Base-by-base conservation (phyloP, 2,888 invertebrate genomes). In the Orthosia cruda region DNA sequence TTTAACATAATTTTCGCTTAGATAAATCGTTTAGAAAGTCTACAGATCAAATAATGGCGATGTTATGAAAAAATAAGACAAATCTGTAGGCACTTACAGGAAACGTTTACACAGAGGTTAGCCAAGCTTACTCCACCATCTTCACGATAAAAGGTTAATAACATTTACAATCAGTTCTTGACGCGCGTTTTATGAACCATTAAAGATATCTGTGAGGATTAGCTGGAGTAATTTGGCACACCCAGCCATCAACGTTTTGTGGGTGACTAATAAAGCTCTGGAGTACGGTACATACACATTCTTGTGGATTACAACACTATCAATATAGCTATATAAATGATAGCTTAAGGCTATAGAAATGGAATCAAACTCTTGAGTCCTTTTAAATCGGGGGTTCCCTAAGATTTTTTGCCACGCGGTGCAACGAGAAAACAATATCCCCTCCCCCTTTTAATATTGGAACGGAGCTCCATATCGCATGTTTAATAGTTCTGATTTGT, bases 131-230 rank as follows among this genome's bases (percentile, higher is more conserved):
- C 61, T 16, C 15, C 47, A 15, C 54, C 58, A 59, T 79, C 47
- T 52, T 40, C 3, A 64, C 66, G 58, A 69, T 68, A 71, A 77
- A 72, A 80, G 15, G 49, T 71, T 77, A 69, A 80, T 80, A 76
- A 63, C 58, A 67, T 63, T 68, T 54, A 73, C 71, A 82, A 74
- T 74, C 65, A 74, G 59, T 71, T 59, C 68, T 40, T 47, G 64
- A 57, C 55, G 50, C 65, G 13, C n/a, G 40, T 59, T 75, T 83
- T 71, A 80, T 69, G 62, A 47, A 16, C 50, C 69, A 70, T 61
- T 71, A 75, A 76, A 83, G 83, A 83, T 75, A 73, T 71, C 69
- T 58, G 58, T 49, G 63, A n/a, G 71, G 71, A 77, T 80, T 74
- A 70, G 61, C 71, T 49, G 20, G 12, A 83, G 83, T 79, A 72